A percentile compares a stretch with the other conserved stretches of the same genome.
Evolutionary conservation across 2,113 vertebrate species (phyloP).

Genomic region (Melospiza melodia): DNA sequence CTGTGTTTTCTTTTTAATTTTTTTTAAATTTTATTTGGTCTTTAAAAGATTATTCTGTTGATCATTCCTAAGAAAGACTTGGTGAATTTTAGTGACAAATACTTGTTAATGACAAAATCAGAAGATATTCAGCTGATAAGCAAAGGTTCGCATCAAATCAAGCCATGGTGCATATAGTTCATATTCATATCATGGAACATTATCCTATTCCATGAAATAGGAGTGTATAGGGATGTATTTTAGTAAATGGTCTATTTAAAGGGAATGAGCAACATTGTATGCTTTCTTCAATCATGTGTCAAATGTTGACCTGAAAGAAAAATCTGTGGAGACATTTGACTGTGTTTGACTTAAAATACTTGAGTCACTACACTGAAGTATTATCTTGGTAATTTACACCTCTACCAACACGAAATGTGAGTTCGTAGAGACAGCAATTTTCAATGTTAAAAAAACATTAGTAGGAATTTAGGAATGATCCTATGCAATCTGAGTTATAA

Average conservation of each 20-base stretch:
- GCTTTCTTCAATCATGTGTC: neutral
- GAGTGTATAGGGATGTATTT: neutral
- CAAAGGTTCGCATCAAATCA: neutral
- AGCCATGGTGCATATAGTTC: rapidly evolving
- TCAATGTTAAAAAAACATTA: neutral
- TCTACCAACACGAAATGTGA: neutral
- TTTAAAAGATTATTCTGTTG: neutral
- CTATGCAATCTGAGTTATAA: neutral
- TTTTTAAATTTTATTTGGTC: neutral
- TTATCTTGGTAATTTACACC: neutral
- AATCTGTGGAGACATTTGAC: neutral
- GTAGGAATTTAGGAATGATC: neutral
- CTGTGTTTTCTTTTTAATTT: neutral
- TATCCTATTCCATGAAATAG: neutral
- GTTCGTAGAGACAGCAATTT: neutral
- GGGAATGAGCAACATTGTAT: neutral
- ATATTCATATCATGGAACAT: neutral
- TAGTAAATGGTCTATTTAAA: neutral
- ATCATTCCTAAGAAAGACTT: neutral
- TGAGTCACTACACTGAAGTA: neutral
- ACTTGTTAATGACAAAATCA: neutral
- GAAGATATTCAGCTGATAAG: neutral
- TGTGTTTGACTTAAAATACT: neutral
- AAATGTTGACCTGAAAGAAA: neutral
- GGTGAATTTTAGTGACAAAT: neutral